Percentiles rank a stretch among this genome's conserved stretches.
phyloP scores from a whole-genome alignment of 2,113 vertebrate species.

The Crotalus horridus region DNA sequence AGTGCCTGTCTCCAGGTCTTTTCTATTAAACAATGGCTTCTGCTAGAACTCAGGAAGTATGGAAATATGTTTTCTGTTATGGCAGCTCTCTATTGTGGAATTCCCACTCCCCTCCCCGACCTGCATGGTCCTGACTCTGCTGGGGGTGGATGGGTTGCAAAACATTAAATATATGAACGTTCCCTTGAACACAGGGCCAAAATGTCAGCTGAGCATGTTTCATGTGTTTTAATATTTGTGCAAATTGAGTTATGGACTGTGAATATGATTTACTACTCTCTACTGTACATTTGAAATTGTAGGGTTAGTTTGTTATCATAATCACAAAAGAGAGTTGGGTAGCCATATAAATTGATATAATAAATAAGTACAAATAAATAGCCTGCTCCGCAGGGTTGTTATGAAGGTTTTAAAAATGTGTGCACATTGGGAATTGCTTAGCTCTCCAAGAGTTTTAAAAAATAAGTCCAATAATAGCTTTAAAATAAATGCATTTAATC shows the following conservation, averaged over 20 bases:
- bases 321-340: neutral
- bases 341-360: neutral
- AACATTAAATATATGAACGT: neutral
- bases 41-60: neutral
- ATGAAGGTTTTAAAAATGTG: neutral
- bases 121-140: neutral
- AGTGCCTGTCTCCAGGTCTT: neutral
- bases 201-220: neutral
- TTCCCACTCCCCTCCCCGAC: neutral
- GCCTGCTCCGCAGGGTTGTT: neutral
- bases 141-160: neutral
- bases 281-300: neutral
- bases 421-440: neutral
- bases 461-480: neutral
- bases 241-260: neutral
- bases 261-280: neutral
- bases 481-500: neutral
- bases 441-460: too few species aligned
- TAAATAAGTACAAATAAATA: neutral
- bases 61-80: neutral
- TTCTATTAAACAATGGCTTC: neutral
- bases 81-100: neutral
- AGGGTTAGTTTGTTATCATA: neutral
- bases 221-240: neutral
- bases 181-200: neutral